Evolutionary conservation across 2,113 vertebrate species (phyloP).

Genomic region (rabbit (Oryctolagus cuniculus)): mOryCun1.1 NC_091440.1:19265501-19266000

Average conservation of each 20-base stretch:
- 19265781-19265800: not conserved
- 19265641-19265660: not conserved
- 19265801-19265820: not conserved
- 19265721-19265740: not conserved
- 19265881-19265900: too few relatives aligned
- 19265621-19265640: not conserved
- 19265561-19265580: not conserved
- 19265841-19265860: not conserved
- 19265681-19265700: not conserved
- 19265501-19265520: not conserved
- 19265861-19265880: too few relatives aligned
- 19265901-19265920: too few relatives aligned
- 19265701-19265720: not conserved
- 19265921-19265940: too few relatives aligned
- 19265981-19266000: too few relatives aligned
- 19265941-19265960: too few relatives aligned
- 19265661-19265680: not conserved
- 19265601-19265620: not conserved
- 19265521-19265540: not conserved
- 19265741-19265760: too few relatives aligned
- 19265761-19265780: not conserved
- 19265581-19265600: not conserved
- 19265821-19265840: not conserved
- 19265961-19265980: too few relatives aligned
- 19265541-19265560: not conserved